Evolutionary conservation across 2,888 invertebrate species (phyloP).

Genomic region (Barypeithes pellucidus): DNA sequence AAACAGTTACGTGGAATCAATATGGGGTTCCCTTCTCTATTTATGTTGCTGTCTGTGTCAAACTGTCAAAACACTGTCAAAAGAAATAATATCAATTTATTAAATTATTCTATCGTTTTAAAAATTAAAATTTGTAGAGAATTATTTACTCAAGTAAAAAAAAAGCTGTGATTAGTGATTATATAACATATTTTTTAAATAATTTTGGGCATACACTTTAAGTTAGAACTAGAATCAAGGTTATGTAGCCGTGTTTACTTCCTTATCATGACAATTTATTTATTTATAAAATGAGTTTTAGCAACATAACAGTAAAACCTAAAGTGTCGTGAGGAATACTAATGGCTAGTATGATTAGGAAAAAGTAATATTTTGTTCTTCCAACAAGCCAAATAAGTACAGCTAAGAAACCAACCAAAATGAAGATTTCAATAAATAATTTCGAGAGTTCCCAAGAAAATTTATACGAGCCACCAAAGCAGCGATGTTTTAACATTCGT

Average conservation of each 20-base stretch:
- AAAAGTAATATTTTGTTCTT: conserved; percentile 11
- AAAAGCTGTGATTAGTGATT: too few relatives aligned
- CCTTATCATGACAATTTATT: neutral
- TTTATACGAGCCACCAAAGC: conserved; percentile 44
- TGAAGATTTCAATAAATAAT: conserved; percentile 58
- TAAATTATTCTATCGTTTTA: too few relatives aligned
- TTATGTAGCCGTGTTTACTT: conserved; percentile 27
- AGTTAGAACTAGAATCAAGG: neutral
- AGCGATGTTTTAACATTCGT: conserved; percentile 53
- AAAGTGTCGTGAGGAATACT: neutral
- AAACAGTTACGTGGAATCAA: too few relatives aligned
- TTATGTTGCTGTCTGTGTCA: too few relatives aligned
- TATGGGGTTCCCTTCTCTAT: too few relatives aligned
- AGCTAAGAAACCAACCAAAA: conserved; percentile 44
- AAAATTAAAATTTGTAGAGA: too few relatives aligned
- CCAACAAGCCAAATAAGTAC: conserved; percentile 8
- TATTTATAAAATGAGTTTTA: conserved; percentile 9
- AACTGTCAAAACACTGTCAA: too few relatives aligned
- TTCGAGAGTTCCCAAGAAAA: conserved; percentile 37
- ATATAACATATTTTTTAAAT: too few relatives aligned
- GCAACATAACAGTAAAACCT: conserved; percentile 27
- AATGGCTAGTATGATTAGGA: conserved; percentile 21
- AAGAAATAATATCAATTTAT: too few relatives aligned
- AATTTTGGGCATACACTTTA: too few relatives aligned
- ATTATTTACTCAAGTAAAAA: too few relatives aligned